These are phyloP conservation scores for Fragum fragum DNA, from an alignment of 2,888 invertebrate genomes.

Conservation along the genomic window DNA sequence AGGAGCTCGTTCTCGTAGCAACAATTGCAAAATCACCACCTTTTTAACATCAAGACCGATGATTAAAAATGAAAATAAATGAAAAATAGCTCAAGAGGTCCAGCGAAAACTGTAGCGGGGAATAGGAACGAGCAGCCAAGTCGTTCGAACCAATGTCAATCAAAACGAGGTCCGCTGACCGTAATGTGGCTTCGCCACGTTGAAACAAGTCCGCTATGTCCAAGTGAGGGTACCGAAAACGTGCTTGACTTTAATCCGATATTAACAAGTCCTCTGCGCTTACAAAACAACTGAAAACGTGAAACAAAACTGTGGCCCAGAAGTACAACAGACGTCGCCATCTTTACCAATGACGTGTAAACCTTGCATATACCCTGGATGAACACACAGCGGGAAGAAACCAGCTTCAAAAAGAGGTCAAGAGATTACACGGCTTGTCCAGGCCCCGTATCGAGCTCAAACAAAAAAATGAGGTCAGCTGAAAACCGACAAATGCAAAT, in stretches of 20 bases:
- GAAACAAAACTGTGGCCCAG: conserved; percentile 38
- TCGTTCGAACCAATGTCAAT: conserved; percentile 38
- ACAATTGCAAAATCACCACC: conserved; percentile 7
- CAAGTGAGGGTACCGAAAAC: not conserved
- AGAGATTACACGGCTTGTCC: too few species aligned
- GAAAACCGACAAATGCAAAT: too few species aligned
- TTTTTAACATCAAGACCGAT: conserved; percentile 1
- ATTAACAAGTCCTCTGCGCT: not conserved
- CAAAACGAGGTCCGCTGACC: not conserved
- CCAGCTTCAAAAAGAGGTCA: too few species aligned
- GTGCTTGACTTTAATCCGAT: conserved; percentile 1
- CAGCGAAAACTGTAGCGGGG: conserved; percentile 26
- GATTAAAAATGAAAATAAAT: conserved; percentile 17
- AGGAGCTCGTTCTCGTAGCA: not conserved
- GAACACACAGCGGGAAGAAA: too few species aligned
- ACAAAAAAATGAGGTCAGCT: too few species aligned
- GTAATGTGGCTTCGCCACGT: conserved; percentile 13
- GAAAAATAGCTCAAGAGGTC: conserved; percentile 21
- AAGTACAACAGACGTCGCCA: conserved; percentile 14
- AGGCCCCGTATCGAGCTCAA: too few species aligned
- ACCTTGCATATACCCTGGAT: too few species aligned
- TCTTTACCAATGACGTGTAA: not conserved
- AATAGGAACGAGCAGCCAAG: not conserved
- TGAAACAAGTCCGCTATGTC: conserved; percentile 23
- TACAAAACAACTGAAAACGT: conserved; percentile 20